phyloP scores from a whole-genome alignment of 2,888 invertebrate species.

The Spisula subtruncata region DNA sequence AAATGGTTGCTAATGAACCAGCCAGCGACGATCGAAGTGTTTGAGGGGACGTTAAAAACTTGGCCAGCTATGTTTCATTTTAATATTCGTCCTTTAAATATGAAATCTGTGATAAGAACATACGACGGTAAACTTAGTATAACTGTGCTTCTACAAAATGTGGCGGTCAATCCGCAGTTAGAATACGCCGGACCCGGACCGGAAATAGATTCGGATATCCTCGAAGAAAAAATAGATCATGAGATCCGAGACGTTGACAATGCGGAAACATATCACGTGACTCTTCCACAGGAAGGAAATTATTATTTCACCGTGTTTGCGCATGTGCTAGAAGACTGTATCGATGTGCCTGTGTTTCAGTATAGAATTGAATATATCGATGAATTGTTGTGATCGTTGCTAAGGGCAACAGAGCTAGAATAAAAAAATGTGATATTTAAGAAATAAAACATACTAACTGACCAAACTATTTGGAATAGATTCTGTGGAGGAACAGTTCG shows the following conservation, averaged over 20 bases:
- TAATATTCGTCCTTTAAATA: slow-evolving; percentile 82
- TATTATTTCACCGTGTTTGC: slow-evolving; percentile 82
- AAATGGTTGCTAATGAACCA: slow-evolving; percentile 81
- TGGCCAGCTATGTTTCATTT: slow-evolving; percentile 84
- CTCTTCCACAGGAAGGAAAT: slow-evolving; percentile 81
- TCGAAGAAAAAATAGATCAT: slow-evolving; percentile 80
- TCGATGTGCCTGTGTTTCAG: slow-evolving; percentile 82
- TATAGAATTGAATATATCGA: slow-evolving; percentile 80
- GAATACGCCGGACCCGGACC: slow-evolving; percentile 81
- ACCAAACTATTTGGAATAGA: neutral
- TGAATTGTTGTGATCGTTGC: slow-evolving; percentile 76
- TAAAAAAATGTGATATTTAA: slow-evolving; percentile 1
- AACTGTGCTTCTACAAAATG: slow-evolving; percentile 80
- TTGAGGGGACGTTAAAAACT: slow-evolving; percentile 79
- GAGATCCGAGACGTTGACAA: slow-evolving; percentile 81
- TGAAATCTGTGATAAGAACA: slow-evolving; percentile 80
- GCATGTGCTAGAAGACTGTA: slow-evolving; percentile 80
- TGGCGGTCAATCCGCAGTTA: slow-evolving; percentile 82
- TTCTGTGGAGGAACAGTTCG: too few species aligned
- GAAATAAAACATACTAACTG: neutral
- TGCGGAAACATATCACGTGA: slow-evolving; percentile 82
- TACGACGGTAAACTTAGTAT: slow-evolving; percentile 82
- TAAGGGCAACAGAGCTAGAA: neutral
- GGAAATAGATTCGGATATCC: slow-evolving; percentile 76
- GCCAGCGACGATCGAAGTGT: slow-evolving; percentile 74